Conservation (phyloP, 2,888 invertebrate genomes). For the Lithophane ornitopus region DNA sequence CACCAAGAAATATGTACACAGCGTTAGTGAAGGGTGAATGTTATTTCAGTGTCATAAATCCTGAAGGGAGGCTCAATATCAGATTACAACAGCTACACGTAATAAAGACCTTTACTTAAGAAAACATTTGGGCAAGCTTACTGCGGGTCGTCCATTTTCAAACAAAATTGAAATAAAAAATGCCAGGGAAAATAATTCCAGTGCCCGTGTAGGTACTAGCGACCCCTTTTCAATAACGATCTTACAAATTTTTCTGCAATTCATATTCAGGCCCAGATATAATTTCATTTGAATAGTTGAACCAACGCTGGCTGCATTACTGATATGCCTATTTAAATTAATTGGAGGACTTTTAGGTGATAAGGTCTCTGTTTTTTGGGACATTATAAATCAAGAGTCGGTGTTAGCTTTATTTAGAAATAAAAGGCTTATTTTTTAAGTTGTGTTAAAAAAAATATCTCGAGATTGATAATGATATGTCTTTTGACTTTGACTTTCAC, state of each 20-base stretch:
- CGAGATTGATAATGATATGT: neutral
- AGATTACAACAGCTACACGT: constrained; percentile 57
- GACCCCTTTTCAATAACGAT: constrained; percentile 48
- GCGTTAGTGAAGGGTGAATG: constrained; percentile 48
- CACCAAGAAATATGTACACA: constrained; percentile 46
- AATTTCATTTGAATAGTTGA: constrained; percentile 61
- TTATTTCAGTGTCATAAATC: constrained; percentile 61
- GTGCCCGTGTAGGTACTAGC: neutral
- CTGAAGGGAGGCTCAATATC: constrained; percentile 54
- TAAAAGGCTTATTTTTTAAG: constrained; percentile 8
- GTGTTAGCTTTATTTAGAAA: constrained; percentile 17
- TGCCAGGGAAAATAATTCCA: constrained; percentile 29
- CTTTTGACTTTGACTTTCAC: constrained; percentile 1
- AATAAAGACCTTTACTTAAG: constrained; percentile 54
- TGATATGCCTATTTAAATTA: constrained; percentile 50
- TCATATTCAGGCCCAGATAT: constrained; percentile 46
- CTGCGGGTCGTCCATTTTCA: constrained; percentile 13
- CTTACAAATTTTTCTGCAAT: constrained; percentile 54
- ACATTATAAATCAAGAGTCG: constrained; percentile 13
- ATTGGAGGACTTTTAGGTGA: constrained; percentile 22
- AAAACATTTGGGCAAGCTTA: constrained; percentile 46
- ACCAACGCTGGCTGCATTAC: constrained; percentile 42
- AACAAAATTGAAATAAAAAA: constrained; percentile 43
- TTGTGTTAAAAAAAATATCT: neutral
- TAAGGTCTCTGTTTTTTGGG: constrained; percentile 5